These are phyloP conservation scores for Diabrotica undecimpunctata DNA, from an alignment of 1,140 invertebrate genomes.

Conservation along the genomic window DNA sequence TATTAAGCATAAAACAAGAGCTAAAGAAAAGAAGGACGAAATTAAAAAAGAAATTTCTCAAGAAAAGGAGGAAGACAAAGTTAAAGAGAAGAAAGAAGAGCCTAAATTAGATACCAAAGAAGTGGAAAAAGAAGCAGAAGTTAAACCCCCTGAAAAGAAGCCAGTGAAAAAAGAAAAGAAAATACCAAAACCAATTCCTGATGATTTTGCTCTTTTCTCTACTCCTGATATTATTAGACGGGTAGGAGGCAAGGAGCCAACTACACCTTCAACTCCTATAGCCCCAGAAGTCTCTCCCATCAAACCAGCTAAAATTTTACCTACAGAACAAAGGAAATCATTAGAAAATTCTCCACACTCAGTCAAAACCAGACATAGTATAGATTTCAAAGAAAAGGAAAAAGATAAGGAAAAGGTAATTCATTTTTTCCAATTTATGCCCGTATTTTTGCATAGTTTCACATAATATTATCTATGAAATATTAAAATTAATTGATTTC, in stretches of 20 bases:
- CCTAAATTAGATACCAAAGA: slow-evolving; percentile 43
- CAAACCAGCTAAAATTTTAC: slow-evolving; percentile 41
- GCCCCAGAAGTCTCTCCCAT: slow-evolving; percentile 37
- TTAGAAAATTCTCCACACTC: slow-evolving; percentile 21
- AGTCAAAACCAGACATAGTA: slow-evolving; percentile 27
- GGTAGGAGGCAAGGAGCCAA: slow-evolving; percentile 53
- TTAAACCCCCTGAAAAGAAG: slow-evolving; percentile 37
- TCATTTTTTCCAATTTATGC: no score
- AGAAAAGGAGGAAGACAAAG: slow-evolving; percentile 15
- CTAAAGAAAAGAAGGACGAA: slow-evolving; percentile 21
- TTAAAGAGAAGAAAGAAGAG: slow-evolving; percentile 26
- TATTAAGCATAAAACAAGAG: slow-evolving; percentile 14
- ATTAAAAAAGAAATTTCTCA: slow-evolving; percentile 4
- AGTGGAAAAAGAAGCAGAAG: slow-evolving; percentile 41
- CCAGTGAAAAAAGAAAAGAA: slow-evolving; percentile 66
- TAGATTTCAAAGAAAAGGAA: slow-evolving; percentile 28
- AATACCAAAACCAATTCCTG: slow-evolving; percentile 58
- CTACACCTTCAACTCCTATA: slow-evolving; percentile 41
- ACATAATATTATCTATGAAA: no score
- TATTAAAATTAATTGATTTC: no score
- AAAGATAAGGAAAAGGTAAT: slow-evolving; percentile 15
- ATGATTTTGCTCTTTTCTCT: slow-evolving; percentile 68
- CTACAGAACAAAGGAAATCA: slow-evolving; percentile 35
- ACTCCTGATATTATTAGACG: slow-evolving; percentile 74
- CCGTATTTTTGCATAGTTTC: no score